Evolutionary conservation across 2,888 invertebrate genomes (phyloP).

Genomic region (Agrotis exclamationis): DNA sequence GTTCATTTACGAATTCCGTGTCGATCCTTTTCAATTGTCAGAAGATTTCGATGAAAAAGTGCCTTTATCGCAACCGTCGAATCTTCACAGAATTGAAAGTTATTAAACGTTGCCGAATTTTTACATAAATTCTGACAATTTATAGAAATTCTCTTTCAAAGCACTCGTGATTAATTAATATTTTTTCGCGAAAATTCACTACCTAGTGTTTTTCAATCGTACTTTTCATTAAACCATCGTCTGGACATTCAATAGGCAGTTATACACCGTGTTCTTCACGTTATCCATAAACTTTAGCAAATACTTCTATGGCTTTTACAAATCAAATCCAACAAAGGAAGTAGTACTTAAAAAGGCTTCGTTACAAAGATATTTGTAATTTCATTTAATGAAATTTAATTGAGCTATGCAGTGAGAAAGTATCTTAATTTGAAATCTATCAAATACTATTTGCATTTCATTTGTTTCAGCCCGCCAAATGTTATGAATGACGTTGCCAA

Average conservation of each 20-base stretch:
- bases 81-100: slow-evolving; percentile 52
- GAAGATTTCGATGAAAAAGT: slow-evolving; percentile 65
- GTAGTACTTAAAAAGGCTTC: too few relatives aligned
- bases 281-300: too few relatives aligned
- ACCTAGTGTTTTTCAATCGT: slow-evolving; percentile 31
- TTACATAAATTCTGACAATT: slow-evolving; percentile 55
- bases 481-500: too few relatives aligned
- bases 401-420: too few relatives aligned
- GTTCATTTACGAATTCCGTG: slow-evolving; percentile 68
- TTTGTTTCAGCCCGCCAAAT: too few relatives aligned
- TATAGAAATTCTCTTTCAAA: slow-evolving; percentile 46
- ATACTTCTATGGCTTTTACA: too few relatives aligned
- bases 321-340: too few relatives aligned
- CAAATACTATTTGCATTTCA: too few relatives aligned
- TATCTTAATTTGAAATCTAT: too few relatives aligned
- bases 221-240: slow-evolving; percentile 37
- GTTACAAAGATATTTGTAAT: too few relatives aligned
- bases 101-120: slow-evolving; percentile 51
- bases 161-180: slow-evolving; percentile 49
- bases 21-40: slow-evolving; percentile 67
- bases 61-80: slow-evolving; percentile 55
- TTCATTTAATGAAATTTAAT: too few relatives aligned
- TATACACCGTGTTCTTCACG: too few relatives aligned
- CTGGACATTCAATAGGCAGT: slow-evolving; percentile 25
- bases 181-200: slow-evolving; percentile 54